These are phyloP conservation scores for Pentalonia nigronervosa DNA, from an alignment of 1,140 invertebrate genomes.

Conservation along the genomic window DNA sequence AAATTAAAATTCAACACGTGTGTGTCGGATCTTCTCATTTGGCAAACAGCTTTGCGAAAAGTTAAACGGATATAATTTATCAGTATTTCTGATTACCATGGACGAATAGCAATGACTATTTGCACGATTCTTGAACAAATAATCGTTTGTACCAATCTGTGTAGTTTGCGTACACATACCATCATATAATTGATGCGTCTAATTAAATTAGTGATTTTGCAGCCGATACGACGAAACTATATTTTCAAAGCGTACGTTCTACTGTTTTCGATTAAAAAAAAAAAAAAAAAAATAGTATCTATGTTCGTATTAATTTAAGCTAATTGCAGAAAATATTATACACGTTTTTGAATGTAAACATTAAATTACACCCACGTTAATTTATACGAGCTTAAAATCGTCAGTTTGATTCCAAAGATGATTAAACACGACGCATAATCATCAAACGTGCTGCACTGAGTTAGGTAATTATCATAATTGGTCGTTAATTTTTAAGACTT, in stretches of 20 bases:
- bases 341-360: too few species aligned
- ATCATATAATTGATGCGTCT: background rate
- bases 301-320: too few species aligned
- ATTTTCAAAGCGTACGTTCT: background rate
- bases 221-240: background rate
- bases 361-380: too few species aligned
- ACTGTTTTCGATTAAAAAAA: too few species aligned
- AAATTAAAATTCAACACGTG: background rate
- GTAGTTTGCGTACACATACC: background rate
- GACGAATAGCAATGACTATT: conserved; percentile 4
- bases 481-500: background rate
- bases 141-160: background rate
- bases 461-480: background rate
- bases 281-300: too few species aligned
- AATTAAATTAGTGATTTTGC: background rate
- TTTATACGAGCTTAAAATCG: too few species aligned
- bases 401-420: background rate
- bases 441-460: background rate
- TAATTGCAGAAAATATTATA: too few species aligned
- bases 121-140: background rate
- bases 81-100: background rate
- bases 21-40: background rate
- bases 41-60: background rate
- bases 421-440: background rate
- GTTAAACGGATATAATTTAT: background rate